Evolutionary conservation across 2,888 invertebrate species (phyloP).

Genomic region (Amphiduros pacificus): DNA sequence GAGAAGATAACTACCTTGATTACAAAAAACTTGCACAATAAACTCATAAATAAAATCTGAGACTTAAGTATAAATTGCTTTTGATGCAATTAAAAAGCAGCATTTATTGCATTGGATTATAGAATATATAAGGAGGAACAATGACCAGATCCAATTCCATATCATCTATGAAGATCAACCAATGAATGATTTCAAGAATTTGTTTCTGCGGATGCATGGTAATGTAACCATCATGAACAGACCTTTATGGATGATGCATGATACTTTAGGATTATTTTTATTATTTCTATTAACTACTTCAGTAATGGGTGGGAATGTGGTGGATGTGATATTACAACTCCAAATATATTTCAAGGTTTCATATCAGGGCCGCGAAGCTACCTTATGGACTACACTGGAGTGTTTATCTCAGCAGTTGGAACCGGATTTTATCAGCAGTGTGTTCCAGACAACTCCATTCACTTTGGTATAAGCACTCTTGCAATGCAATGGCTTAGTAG

Average conservation of each 20-base stretch:
- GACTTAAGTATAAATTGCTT: too few relatives aligned
- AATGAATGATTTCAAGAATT: not conserved
- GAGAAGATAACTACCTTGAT: too few relatives aligned
- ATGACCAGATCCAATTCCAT: not conserved
- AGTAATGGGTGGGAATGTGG: too few relatives aligned
- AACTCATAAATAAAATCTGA: too few relatives aligned
- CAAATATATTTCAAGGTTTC: not conserved
- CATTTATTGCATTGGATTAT: too few relatives aligned
- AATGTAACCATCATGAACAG: too few relatives aligned
- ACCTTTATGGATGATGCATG: too few relatives aligned
- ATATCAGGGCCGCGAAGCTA: not conserved
- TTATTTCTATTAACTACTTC: too few relatives aligned
- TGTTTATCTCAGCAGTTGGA: constrained; percentile 4
- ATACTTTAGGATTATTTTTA: too few relatives aligned
- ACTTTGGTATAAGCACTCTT: not conserved
- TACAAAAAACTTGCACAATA: too few relatives aligned
- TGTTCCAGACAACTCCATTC: not conserved
- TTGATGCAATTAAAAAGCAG: too few relatives aligned
- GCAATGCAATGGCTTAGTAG: constrained; percentile 15
- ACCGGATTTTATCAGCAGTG: constrained; percentile 1
- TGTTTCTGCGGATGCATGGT: constrained; percentile 4
- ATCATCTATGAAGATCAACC: constrained; percentile 12
- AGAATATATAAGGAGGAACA: constrained; percentile 4
- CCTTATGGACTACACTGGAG: not conserved
- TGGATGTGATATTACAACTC: too few relatives aligned